A percentile compares a stretch with the other conserved stretches of the same genome.
Conservation (phyloP, 2,888 invertebrate genomes). For the Anarsia innoxiella region DNA sequence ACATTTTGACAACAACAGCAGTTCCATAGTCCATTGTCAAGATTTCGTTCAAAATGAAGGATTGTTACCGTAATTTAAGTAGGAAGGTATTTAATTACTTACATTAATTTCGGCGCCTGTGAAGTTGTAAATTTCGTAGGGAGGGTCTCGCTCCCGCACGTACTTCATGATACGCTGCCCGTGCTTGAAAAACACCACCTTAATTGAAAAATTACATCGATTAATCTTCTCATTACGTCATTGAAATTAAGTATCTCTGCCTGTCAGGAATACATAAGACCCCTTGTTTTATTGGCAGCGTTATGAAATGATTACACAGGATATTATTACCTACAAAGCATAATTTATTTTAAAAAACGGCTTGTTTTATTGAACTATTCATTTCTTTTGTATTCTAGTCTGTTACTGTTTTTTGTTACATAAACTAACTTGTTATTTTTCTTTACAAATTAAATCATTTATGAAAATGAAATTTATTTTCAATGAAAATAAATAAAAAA, state of each 20-base stretch:
- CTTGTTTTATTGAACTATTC: no score
- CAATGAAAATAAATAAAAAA: no score
- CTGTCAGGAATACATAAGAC: neutral
- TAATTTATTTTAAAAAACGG: no score
- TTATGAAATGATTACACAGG: no score
- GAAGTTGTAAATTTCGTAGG: conserved; percentile 78
- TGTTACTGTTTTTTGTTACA: no score
- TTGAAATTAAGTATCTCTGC: no score
- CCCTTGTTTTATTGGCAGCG: neutral
- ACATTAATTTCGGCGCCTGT: conserved; percentile 83
- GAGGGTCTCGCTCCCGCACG: conserved; percentile 84
- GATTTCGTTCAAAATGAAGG: conserved; percentile 8
- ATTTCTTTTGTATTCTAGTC: no score
- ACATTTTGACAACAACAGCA: conserved; percentile 2
- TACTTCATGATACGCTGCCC: conserved; percentile 84
- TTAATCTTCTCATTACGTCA: neutral
- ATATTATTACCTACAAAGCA: no score
- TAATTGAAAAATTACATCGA: conserved; percentile 5
- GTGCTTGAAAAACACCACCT: conserved; percentile 70
- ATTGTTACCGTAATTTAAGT: conserved; percentile 4
- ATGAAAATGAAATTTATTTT: no score
- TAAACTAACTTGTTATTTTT: no score
- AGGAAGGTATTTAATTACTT: conserved; percentile 47
- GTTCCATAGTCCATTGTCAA: conserved; percentile 3
- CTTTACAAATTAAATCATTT: no score